Base-by-base conservation (phyloP, 2,888 invertebrate species). In the Arctia plantaginis region DNA sequence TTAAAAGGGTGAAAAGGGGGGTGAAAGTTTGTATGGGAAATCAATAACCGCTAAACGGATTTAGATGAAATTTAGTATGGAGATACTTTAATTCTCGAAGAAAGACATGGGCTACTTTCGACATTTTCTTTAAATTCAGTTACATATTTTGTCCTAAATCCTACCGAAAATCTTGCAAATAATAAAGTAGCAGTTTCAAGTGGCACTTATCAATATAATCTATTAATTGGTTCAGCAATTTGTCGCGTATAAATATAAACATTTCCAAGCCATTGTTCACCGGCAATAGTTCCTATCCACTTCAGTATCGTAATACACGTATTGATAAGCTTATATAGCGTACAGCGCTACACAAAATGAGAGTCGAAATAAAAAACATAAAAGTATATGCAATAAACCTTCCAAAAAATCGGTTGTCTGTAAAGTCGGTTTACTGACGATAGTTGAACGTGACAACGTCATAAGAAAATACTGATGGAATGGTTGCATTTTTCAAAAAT, bases 291-390 rank as follows among this genome's bases (percentile, higher is more conserved):
- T 8, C 51, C 51, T 75, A 71, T 75, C 68, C 68, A 41, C 59
- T 41, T 39, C 20, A 33, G 33, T 72, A 51, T 69, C 59, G 73
- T 68, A 59, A 64, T 51, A 70, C 41, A 39, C 62, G 62, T 70
- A 73, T 44, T 66, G 76, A 76, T 76, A 76, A 73, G 51, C 66
- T 66, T 69, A 69, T 66, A 62, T 70, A n/a, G 74, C 59, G 44
- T 70, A 66, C 59, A 70, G 20, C 44, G 62, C 33, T 13, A 59
- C 47, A 72, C 13, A 68, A 30, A 72, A 44, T 41, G 62, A 51
- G 13, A 66, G 51, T 33, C 8, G n/a, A 33, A 35, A 35, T 69
- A 13, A 44, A n/a, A n/a, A 67, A 30, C 39, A 66, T 66, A 4
- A 15, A 18, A 12, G 47, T 23, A 68, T 33, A 23, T 33, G n/a